Base-by-base conservation (phyloP, 1,140 invertebrate species). In the Apis cerana region DNA sequence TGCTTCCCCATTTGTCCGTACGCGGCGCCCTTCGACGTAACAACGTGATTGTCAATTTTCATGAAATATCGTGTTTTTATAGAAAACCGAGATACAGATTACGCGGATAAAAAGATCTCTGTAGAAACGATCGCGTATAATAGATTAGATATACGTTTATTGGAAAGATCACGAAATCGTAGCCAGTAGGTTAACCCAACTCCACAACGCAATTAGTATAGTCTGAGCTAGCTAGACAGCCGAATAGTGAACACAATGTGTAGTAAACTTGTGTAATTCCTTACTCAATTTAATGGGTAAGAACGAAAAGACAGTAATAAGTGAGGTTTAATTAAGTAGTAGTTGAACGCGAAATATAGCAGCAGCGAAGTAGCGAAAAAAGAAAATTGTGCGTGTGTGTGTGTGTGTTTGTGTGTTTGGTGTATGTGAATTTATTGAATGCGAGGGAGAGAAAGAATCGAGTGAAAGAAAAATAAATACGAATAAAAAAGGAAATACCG, bases 261-360 rank as follows among this genome's bases (percentile, higher is more conserved):
- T 89, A 89, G 87, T 68, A 21, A 86, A 83, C 83, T 82, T 79
- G 68, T 83, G 82, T 89, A 82, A 87, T 80, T 86, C 62, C 64
- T 88, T 87, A 88, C 83, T 69, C 71, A 67, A 54, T 74, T 85
- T 76, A 85, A 82, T 78, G 86, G 72, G 71, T 88, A 85, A 88
- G 69, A 50, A 59, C 43, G 76, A 88, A 33, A 88, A 85, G 87
- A 88, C 83, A 61, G 83, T 88, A 83, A 85, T 75, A 72, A 83
- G 72, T 65, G 85, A 80, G 69, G 64, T 67, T 58, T 76, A 75
- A 87, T 80, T 77, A 68, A 69, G 48, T 48, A 54, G 82, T 84
- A 86, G 82, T 67, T 62, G 74, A 68, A 84, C 75, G 69, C 68
- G 76, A 86, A 56, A 72, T 71, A 54, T 67, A 76, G 80, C 85